Conservation (phyloP, 1,140 invertebrate species). For the Aphelenchoides avenae region DNA sequence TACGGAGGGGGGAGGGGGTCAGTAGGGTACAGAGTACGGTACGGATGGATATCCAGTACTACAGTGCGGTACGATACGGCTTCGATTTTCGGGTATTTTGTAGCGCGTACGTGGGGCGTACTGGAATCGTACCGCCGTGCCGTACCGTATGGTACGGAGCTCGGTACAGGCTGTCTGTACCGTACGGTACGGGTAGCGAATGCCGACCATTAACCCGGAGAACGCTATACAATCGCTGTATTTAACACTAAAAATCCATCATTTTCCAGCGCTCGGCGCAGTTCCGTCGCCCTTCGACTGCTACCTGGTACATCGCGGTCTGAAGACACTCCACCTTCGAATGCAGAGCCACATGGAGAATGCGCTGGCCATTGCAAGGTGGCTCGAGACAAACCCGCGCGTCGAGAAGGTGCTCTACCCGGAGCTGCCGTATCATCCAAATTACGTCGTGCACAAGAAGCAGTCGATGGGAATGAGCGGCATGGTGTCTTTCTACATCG, state of each 20-base stretch:
- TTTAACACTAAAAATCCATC: no score
- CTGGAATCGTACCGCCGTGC: no score
- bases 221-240: no score
- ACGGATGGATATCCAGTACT: no score
- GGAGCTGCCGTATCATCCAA: slow-evolving; percentile 79
- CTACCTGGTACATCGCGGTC: slow-evolving; percentile 81
- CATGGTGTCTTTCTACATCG: slow-evolving; percentile 82
- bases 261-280: slow-evolving; percentile 69
- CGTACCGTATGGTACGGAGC: slow-evolving; percentile 8
- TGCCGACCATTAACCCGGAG: no score
- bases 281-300: slow-evolving; percentile 95
- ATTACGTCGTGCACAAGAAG: slow-evolving; percentile 74
- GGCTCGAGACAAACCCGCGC: slow-evolving; percentile 70
- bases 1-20: no score
- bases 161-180: no score
- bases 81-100: no score
- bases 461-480: slow-evolving; percentile 86
- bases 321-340: slow-evolving; percentile 86
- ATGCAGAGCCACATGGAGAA: slow-evolving; percentile 84
- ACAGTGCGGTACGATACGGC: no score
- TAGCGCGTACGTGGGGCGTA: no score
- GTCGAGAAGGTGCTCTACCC: slow-evolving; percentile 80
- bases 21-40: no score
- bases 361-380: slow-evolving; percentile 69
- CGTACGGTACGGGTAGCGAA: no score